These are phyloP conservation scores for Cydia amplana DNA, from an alignment of 1,140 invertebrate genomes.

Conservation along the genomic window DNA sequence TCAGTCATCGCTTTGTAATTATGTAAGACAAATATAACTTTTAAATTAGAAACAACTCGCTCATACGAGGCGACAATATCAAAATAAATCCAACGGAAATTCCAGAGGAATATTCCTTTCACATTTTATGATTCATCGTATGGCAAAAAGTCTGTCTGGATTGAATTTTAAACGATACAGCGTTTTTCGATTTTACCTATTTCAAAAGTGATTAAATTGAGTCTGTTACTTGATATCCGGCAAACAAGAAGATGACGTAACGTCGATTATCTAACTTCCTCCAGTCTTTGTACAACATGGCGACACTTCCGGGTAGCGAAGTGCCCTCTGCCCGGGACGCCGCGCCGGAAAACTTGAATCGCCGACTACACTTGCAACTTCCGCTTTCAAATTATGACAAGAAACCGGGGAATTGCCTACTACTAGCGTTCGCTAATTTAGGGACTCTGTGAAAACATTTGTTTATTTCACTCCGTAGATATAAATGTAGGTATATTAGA, in stretches of 20 bases:
- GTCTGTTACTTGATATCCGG: constrained; percentile 41
- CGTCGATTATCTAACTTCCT: constrained; percentile 41
- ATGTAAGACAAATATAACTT: constrained; percentile 35
- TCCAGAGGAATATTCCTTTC: constrained; percentile 6
- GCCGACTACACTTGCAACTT: constrained; percentile 42
- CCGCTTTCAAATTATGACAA: constrained; percentile 32
- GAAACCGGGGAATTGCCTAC: background rate
- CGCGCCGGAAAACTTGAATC: constrained; percentile 47
- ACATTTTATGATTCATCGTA: constrained; percentile 28
- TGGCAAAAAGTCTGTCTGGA: background rate
- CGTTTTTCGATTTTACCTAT: constrained; percentile 29
- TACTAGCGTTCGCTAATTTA: constrained; percentile 1
- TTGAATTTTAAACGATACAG: background rate
- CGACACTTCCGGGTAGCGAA: constrained; percentile 46
- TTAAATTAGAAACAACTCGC: constrained; percentile 19
- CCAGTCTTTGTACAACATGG: constrained; percentile 42
- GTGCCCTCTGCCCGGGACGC: constrained; percentile 42
- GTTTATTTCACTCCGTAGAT: background rate
- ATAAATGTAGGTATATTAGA: background rate
- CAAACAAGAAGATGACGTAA: constrained; percentile 37
- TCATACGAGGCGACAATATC: background rate
- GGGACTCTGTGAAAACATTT: background rate
- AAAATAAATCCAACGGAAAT: constrained; percentile 6
- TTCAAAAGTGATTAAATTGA: constrained; percentile 28
- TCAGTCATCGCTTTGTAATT: constrained; percentile 53